These are phyloP conservation scores for Leucosticte australis DNA, from an alignment of 2,113 vertebrate genomes.

Conservation along the genomic window DNA sequence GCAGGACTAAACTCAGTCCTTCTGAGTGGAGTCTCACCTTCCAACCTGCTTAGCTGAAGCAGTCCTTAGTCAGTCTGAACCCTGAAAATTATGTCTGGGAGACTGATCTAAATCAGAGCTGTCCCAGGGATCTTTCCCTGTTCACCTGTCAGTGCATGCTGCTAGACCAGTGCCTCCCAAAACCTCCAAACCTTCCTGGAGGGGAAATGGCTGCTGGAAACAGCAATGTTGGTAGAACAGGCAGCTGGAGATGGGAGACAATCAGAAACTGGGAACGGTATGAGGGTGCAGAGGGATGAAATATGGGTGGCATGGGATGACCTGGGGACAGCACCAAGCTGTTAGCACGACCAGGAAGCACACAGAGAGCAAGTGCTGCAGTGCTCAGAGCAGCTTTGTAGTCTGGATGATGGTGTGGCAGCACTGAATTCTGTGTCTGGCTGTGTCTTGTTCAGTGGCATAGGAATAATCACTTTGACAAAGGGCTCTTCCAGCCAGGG, in stretches of 20 bases:
- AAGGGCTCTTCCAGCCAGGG: background rate
- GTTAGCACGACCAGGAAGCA: background rate
- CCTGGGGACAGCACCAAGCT: background rate
- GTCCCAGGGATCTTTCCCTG: background rate
- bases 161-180: background rate
- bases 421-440: background rate
- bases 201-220: background rate
- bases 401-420: background rate
- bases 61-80: background rate
- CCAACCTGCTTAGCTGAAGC: background rate
- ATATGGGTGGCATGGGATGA: background rate
- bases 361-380: background rate
- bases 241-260: background rate
- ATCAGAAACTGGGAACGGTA: background rate
- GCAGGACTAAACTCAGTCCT: background rate
- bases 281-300: background rate
- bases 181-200: background rate
- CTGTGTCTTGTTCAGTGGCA: fast-evolving
- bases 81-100: background rate
- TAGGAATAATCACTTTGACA: background rate
- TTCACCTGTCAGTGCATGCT: background rate
- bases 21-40: background rate
- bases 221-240: background rate
- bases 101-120: background rate
- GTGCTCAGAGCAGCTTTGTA: background rate